These are phyloP conservation scores for Sweltsa coloradensis DNA, from an alignment of 1,140 invertebrate species.

Conservation along the genomic window DNA sequence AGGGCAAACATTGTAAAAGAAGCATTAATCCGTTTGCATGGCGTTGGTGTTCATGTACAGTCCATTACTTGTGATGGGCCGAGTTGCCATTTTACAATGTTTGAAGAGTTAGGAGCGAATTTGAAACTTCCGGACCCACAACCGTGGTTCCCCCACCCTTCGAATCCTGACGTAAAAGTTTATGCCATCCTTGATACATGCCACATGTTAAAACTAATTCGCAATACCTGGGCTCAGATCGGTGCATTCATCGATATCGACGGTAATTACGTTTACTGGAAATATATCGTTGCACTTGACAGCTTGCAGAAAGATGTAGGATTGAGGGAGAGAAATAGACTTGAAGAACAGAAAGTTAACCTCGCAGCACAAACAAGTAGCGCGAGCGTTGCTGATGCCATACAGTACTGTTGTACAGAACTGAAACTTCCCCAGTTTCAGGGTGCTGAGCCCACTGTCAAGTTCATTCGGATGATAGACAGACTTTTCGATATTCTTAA, in stretches of 20 bases:
- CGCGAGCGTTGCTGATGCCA: conserved; percentile 7
- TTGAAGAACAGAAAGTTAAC: conserved; percentile 19
- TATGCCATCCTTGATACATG: conserved; percentile 25
- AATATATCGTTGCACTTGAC: conserved; percentile 13
- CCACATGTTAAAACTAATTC: conserved; percentile 28
- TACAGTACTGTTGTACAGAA: not conserved
- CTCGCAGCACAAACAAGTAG: conserved; percentile 19
- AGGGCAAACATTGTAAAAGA: not conserved
- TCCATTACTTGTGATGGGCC: not conserved
- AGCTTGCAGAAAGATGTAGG: conserved; percentile 17
- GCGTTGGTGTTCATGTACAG: conserved; percentile 5
- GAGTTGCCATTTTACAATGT: not conserved
- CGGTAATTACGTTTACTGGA: conserved; percentile 14
- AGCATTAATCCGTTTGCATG: not conserved
- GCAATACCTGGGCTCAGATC: conserved; percentile 22
- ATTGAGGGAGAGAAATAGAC: conserved; percentile 16
- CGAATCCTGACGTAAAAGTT: conserved; percentile 17
- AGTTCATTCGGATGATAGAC: not conserved
- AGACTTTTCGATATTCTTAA: not conserved
- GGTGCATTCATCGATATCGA: conserved; percentile 16
- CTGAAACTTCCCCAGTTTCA: not conserved
- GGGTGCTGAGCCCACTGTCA: not conserved
- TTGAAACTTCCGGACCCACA: conserved; percentile 16
- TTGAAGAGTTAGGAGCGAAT: conserved; percentile 20
- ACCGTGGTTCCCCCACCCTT: conserved; percentile 24